Percentiles rank a stretch among this genome's conserved stretches.
phyloP scores from a whole-genome alignment of 2,113 vertebrate genomes.

The Marmota flaviventris region DNA sequence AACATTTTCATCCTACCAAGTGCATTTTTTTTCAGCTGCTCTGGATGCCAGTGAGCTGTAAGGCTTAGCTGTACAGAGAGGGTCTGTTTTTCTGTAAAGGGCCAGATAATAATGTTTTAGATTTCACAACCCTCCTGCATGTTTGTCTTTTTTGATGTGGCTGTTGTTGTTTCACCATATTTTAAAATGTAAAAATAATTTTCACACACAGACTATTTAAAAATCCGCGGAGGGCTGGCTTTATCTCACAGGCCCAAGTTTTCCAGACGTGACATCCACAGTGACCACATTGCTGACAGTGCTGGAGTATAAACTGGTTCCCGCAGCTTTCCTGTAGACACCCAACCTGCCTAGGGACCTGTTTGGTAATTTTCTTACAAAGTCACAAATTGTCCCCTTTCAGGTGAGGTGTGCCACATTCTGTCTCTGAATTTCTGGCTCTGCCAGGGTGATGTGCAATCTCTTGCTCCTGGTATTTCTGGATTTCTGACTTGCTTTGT shows the following conservation, averaged over 20 bases:
- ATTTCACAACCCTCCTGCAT: not conserved
- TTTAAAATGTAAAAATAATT: not conserved
- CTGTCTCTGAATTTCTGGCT: constrained; percentile 1
- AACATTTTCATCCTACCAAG: not conserved
- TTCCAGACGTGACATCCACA: not conserved
- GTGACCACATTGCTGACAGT: not conserved
- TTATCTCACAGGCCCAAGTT: not conserved
- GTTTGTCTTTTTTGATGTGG: not conserved
- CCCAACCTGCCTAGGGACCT: not conserved
- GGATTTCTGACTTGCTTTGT: not conserved
- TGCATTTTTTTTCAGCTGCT: not conserved
- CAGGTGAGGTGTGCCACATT: not conserved
- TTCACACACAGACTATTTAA: not conserved
- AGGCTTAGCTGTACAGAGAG: not conserved
- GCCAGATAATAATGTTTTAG: not conserved
- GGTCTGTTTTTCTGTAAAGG: not conserved
- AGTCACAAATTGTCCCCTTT: not conserved
- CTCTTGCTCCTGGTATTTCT: not conserved
- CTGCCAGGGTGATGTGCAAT: not conserved
- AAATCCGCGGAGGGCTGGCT: not conserved
- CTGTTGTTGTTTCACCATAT: not conserved
- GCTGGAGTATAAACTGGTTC: not conserved
- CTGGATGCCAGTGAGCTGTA: not conserved
- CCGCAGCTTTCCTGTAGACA: not conserved
- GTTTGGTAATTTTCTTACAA: not conserved